These are phyloP conservation scores for Leptosomus discolor DNA, from an alignment of 2,113 vertebrate species.

Conservation along the genomic window DNA sequence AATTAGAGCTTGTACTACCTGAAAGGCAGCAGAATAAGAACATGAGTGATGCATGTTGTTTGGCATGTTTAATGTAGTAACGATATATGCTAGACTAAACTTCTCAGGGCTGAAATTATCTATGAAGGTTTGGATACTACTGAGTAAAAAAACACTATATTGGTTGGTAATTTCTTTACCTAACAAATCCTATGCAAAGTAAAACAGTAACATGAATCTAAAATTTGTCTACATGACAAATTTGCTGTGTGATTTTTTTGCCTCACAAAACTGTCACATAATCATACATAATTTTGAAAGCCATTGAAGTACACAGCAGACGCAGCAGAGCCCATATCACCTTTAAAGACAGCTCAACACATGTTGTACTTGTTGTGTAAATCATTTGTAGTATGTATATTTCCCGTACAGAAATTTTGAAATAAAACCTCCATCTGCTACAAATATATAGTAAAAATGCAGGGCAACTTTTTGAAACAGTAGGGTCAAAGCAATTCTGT, in stretches of 20 bases:
- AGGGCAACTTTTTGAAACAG: not conserved
- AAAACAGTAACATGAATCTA: not conserved
- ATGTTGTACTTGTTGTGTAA: not conserved
- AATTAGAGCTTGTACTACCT: not conserved
- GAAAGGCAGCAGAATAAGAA: not conserved
- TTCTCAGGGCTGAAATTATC: not conserved
- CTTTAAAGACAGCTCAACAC: not conserved
- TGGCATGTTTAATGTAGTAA: not conserved
- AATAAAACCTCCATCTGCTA: not conserved
- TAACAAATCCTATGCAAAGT: not conserved
- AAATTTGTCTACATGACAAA: not conserved
- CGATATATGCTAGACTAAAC: not conserved
- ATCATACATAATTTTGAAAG: not conserved
- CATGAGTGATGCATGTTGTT: not conserved
- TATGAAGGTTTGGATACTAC: not conserved
- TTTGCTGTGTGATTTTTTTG: not conserved
- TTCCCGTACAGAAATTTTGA: not conserved
- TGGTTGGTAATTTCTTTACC: not conserved
- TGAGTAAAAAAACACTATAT: not conserved
- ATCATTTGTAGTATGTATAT: not conserved
- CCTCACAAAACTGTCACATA: not conserved
- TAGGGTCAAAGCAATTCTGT: not conserved
- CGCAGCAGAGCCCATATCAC: not conserved
- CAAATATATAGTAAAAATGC: not conserved
- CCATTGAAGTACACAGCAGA: not conserved